Percentiles rank a stretch among this genome's conserved stretches.
phyloP scores from a whole-genome alignment of 2,113 vertebrate species.

The Mohoua ochrocephala region DNA sequence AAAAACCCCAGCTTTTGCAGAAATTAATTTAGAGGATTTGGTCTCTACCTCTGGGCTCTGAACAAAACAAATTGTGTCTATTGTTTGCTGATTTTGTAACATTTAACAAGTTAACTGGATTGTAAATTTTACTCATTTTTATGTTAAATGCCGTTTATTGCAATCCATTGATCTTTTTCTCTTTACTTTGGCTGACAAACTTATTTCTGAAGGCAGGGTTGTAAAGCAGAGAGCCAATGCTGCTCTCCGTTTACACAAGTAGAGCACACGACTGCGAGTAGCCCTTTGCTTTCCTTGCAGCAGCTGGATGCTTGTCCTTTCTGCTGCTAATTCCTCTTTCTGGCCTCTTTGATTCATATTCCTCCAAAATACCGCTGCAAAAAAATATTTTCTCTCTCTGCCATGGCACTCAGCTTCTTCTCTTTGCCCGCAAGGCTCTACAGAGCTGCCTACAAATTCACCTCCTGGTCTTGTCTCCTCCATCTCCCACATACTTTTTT shows the following conservation, averaged over 20 bases:
- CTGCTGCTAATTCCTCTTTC: neutral
- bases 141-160: conserved; percentile 28
- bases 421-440: neutral
- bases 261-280: neutral
- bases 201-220: neutral
- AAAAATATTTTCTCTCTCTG: neutral
- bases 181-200: conserved; percentile 46
- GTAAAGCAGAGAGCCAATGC: neutral
- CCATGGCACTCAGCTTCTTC: neutral
- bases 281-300: neutral
- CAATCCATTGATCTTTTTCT: conserved; percentile 41
- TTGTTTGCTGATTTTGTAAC: conserved; percentile 61
- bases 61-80: conserved; percentile 67
- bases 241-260: neutral
- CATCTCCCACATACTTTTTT: neutral
- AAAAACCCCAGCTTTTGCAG: conserved; percentile 44
- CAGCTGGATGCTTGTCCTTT: neutral
- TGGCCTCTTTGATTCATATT: neutral
- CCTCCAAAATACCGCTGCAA: neutral
- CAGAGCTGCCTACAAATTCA: neutral
- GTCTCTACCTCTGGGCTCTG: conserved; percentile 59
- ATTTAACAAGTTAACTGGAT: conserved; percentile 42
- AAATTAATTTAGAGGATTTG: conserved; percentile 66
- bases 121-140: conserved; percentile 52
- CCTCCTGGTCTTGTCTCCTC: neutral